phyloP scores from a whole-genome alignment of 1,140 invertebrate species.

The Caenorhabditis elegans region WBcel235 BX284605.5:14120001-14120500 shows the following conservation, averaged over 20 bases:
- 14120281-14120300: slow-evolving; percentile 50
- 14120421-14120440: slow-evolving; percentile 1
- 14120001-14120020: no score
- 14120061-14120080: slow-evolving; percentile 21
- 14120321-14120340: slow-evolving; percentile 36
- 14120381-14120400: neutral
- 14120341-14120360: neutral
- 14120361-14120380: slow-evolving; percentile 17
- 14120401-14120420: slow-evolving; percentile 17
- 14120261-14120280: slow-evolving; percentile 58
- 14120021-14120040: neutral
- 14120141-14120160: neutral
- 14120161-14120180: slow-evolving; percentile 24
- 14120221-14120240: slow-evolving; percentile 65
- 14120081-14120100: neutral
- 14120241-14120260: slow-evolving; percentile 64
- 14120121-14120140: neutral
- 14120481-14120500: neutral
- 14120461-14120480: neutral
- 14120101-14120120: neutral
- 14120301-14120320: slow-evolving; percentile 55
- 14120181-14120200: slow-evolving; percentile 14
- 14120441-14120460: neutral
- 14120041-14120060: neutral
- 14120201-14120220: slow-evolving; percentile 48